Evolutionary conservation across 2,113 vertebrate species (phyloP).

Genomic region (Columbina picui): DNA sequence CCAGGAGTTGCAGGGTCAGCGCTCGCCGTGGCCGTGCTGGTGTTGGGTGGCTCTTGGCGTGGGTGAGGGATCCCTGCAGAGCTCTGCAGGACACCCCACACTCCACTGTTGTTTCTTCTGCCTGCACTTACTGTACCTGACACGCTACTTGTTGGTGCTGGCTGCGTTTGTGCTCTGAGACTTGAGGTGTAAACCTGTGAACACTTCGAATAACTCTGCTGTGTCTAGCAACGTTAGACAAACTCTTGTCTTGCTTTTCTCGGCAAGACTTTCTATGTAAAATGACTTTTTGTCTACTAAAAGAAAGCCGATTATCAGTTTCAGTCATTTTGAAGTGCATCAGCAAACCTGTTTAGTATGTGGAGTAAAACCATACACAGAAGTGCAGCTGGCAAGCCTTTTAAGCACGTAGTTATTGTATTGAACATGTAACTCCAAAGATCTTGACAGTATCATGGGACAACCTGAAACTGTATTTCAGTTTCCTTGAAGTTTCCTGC

Average conservation of each 20-base stretch:
- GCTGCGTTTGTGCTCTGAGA: not conserved
- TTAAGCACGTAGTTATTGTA: not conserved
- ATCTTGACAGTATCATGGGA: not conserved
- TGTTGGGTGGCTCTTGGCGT: not conserved
- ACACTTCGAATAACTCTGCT: not conserved
- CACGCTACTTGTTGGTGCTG: not conserved
- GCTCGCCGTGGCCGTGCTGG: rapidly evolving
- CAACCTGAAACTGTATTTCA: constrained; percentile 18
- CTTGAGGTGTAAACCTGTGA: rapidly evolving
- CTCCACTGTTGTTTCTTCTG: not conserved
- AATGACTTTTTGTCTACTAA: not conserved
- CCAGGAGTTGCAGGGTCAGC: not conserved
- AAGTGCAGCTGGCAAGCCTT: not conserved
- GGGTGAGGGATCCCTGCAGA: rapidly evolving
- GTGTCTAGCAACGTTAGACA: not conserved
- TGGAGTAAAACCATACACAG: not conserved
- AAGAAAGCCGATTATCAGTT: not conserved
- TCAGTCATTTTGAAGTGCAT: not conserved
- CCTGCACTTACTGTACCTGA: not conserved
- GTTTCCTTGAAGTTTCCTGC: constrained; percentile 32
- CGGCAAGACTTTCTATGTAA: not conserved
- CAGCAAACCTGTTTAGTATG: not conserved
- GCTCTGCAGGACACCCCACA: not conserved
- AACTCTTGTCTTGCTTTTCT: not conserved
- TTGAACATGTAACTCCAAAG: not conserved